Conservation (phyloP, 1,140 invertebrate genomes). For the Drosophila funebris region DNA sequence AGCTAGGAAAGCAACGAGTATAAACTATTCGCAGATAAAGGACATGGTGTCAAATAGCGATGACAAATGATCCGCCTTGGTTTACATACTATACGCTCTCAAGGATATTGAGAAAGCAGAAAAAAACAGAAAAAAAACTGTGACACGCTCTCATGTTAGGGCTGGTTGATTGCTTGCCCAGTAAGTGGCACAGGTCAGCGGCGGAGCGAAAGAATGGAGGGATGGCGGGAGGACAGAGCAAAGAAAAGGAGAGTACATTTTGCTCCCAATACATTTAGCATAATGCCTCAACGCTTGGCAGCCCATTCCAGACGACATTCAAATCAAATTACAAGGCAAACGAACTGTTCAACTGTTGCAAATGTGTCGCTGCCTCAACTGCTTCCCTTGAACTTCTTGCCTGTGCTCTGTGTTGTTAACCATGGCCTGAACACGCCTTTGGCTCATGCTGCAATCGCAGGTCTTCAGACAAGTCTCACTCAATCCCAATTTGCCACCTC, state of each 20-base stretch:
- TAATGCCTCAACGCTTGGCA: constrained; percentile 21
- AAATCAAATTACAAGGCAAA: constrained; percentile 66
- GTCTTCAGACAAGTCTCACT: constrained; percentile 16
- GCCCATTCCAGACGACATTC: constrained; percentile 20
- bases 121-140: too few relatives aligned
- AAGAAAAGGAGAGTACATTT: neutral
- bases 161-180: constrained; percentile 38
- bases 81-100: neutral
- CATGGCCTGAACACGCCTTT: neutral
- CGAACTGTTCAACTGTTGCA: constrained; percentile 61
- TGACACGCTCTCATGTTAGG: constrained; percentile 17
- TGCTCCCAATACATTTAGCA: constrained; percentile 39
- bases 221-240: neutral
- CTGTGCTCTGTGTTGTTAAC: too few relatives aligned
- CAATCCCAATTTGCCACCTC: neutral
- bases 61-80: constrained; percentile 45
- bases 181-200: constrained; percentile 1
- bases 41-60: constrained; percentile 22
- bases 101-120: constrained; percentile 19
- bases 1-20: too few relatives aligned
- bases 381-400: neutral
- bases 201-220: neutral
- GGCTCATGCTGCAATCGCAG: constrained; percentile 14
- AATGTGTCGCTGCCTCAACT: constrained; percentile 28
- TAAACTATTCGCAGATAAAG: constrained; percentile 4